Evolutionary conservation across 2,113 vertebrate genomes (phyloP), one percentile per base, ranked within the genome.

Genomic region (Tragelaphus buxtoni): DNA sequence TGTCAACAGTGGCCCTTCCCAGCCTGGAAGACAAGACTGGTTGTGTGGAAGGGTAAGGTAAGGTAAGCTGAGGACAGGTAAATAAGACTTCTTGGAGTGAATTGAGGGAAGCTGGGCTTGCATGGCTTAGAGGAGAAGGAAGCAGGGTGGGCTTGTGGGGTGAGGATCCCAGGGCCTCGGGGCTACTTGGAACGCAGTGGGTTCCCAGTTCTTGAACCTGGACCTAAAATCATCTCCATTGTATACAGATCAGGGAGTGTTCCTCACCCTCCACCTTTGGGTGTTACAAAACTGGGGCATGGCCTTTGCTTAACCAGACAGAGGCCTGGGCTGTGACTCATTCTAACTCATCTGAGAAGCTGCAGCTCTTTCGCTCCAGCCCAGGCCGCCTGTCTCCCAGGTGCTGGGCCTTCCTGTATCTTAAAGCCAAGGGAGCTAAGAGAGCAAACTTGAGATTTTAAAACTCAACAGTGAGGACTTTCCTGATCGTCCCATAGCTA

Each of bases 291-390:
- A 94, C 86, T 55, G 82, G 93, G 63, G 49, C 47, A 39, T n/a
- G 18, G 91, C 55, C 80, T 79, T 32, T 83, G 85, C 58, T 53
- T 47, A 20, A 87, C 79, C 7, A 88, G 94, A 65, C 56, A 49
- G 76, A 97, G 77, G 39, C 30, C 85, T 9, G 58, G 86, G 32
- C 35, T 9, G 88, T 98, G 96, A 97, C 47, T 98, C 94, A 76
- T 4, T 28, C 51, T 61, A 65, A 88, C 86, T 95, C 96, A 91
- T n/a, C 32, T n/a, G 81, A 85, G 94, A 69, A 60, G 42, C 93
- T 65, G 39, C 80, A 69, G 2, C 32, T 12, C 82, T 56, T 13
- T 45, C 0, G 35, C 22, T 63, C 20, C 8, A 14, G 49, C 87
- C 47, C 11, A 49, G 51, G 39, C 47, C 8, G 12, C 79, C 39